Base-by-base conservation (phyloP, 2,888 invertebrate species). In the Steinernema scapterisci region DNA sequence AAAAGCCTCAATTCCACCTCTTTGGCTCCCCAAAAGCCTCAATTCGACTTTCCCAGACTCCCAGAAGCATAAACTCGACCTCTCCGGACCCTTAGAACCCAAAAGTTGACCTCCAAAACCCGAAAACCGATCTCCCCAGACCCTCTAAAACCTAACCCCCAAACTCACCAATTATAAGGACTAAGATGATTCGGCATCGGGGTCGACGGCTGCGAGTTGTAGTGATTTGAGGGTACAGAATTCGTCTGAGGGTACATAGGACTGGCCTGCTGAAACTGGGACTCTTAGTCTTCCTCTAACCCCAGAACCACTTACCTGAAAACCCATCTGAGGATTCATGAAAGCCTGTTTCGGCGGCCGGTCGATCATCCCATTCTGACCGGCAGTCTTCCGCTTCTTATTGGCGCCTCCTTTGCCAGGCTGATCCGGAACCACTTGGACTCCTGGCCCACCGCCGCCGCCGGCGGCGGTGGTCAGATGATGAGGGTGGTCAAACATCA, bases 361-460 rank as follows among this genome's bases (percentile, higher is more conserved):
- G 27, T 63, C 63, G 63, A 63, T 63, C 63, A 63, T 63, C 31
- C 63, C 63, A 16, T 63, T 63, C 38, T 38, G 38, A 9, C n/a
- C n/a, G 7, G 54, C n/a, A 13, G 63, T 63, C 63, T 63, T 63
- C 63, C 63, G 27, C 38, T 63, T 63, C 31, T 63, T 63, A 31
- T 63, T 63, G 38, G 38, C 63, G 16, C 54, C 54, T 54, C 54
- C 54, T 27, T 63, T 63, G 27, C 54, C 25, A n/a, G 38, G 3
- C 31, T 63, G 63, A 7, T 63, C 63, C 16, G 63, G 63, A 31
- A 63, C 63, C 31, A 63, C 63, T n/a, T 63, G 63, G 63, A 63
- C 27, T 27, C 27, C 63, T 11, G 63, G 63, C 11, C 1, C 38
- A 1, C 19, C 16, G 54, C 54, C 54, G 25, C 54, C 54, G 23